These are phyloP conservation scores for Spodoptera frugiperda DNA, from an alignment of 1,140 invertebrate genomes.

Conservation along the genomic window DNA sequence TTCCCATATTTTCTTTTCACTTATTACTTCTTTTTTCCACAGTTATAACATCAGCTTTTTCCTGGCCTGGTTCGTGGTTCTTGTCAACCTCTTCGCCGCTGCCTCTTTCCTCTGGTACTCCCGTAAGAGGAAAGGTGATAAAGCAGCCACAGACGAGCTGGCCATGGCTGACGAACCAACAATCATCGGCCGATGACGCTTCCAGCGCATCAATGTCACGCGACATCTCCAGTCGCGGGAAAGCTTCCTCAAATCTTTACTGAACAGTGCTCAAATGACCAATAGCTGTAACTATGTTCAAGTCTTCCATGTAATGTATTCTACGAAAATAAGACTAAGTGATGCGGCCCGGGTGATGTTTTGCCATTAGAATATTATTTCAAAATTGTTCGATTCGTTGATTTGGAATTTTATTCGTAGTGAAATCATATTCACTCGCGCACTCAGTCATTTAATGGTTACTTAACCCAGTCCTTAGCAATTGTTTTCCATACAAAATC, in stretches of 20 bases:
- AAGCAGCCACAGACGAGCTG: conserved; percentile 91
- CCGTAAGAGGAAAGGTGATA: conserved; percentile 93
- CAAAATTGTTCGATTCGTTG: not conserved
- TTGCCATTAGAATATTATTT: not conserved
- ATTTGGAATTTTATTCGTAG: not conserved
- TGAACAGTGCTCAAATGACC: conserved; percentile 84
- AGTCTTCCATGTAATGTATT: conserved; percentile 75
- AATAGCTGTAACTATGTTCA: conserved; percentile 74
- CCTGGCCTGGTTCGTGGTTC: conserved; percentile 93
- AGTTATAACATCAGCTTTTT: conserved; percentile 92
- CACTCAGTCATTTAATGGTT: no score
- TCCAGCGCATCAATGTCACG: conserved; percentile 48
- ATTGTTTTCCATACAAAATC: no score
- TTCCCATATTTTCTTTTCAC: not conserved
- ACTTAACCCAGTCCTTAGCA: no score
- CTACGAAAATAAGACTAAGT: conserved; percentile 47
- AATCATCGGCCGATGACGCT: conserved; percentile 91
- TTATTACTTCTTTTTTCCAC: conserved; percentile 36
- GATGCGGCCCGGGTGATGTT: conserved; percentile 32
- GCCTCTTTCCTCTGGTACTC: conserved; percentile 93
- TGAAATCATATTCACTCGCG: conserved; percentile 16
- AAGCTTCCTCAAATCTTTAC: conserved; percentile 71
- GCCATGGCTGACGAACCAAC: conserved; percentile 94
- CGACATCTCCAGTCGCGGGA: conserved; percentile 59
- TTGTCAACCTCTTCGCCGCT: conserved; percentile 90